These are phyloP conservation scores for Bombyx mandarina DNA, from an alignment of 1,140 invertebrate species.

Conservation along the genomic window DNA sequence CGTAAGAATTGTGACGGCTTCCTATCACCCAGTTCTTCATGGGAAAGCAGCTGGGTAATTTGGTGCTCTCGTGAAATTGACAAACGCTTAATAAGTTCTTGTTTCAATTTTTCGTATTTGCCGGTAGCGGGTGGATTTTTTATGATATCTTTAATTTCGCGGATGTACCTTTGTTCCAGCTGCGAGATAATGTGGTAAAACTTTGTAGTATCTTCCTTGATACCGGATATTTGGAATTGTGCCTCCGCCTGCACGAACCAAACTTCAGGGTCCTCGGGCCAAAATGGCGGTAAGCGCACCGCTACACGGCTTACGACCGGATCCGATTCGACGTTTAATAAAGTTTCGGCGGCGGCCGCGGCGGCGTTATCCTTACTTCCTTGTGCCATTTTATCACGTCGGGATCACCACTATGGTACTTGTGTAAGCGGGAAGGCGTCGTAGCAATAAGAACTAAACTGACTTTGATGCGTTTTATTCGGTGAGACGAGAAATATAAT, in stretches of 20 bases:
- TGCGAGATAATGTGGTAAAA: slow-evolving; percentile 2
- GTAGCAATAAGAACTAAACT: too few relatives aligned
- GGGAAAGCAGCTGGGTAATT: not conserved
- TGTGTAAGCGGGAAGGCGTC: too few relatives aligned
- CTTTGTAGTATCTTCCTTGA: slow-evolving; percentile 3
- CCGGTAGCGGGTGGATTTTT: slow-evolving; percentile 1
- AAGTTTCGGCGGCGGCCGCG: not conserved
- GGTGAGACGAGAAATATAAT: too few relatives aligned
- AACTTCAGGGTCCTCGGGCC: slow-evolving; percentile 1
- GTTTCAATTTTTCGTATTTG: slow-evolving; percentile 1
- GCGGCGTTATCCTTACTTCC: not conserved
- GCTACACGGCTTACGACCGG: not conserved
- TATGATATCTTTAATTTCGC: slow-evolving; percentile 1
- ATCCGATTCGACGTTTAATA: not conserved
- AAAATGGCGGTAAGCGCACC: slow-evolving; percentile 2
- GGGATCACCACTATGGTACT: too few relatives aligned
- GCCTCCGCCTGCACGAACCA: slow-evolving; percentile 3
- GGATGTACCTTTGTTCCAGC: slow-evolving; percentile 1
- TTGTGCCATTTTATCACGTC: too few relatives aligned
- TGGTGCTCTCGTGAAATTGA: slow-evolving; percentile 1
- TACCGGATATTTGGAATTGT: slow-evolving; percentile 2
- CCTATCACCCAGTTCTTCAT: not conserved
- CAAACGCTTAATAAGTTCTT: not conserved
- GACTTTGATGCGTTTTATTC: too few relatives aligned
- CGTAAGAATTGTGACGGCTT: not conserved